Evolutionary conservation across 2,888 invertebrate species (phyloP).

Genomic region (Criorhina ranunculi): DNA sequence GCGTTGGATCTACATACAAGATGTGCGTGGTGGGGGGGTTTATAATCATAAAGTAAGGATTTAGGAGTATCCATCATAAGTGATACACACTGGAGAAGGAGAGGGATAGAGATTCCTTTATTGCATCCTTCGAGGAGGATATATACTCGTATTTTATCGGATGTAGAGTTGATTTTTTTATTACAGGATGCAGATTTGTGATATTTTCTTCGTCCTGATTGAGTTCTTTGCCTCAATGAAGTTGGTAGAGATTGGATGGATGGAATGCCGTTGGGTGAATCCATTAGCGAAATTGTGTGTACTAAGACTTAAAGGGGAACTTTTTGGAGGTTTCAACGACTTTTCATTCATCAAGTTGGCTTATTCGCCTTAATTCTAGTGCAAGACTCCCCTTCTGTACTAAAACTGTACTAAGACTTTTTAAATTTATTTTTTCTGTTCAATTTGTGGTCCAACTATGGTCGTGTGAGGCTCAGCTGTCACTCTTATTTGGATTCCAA

Average conservation of each 20-base stretch:
- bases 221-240: background rate
- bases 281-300: background rate
- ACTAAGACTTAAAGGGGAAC: background rate
- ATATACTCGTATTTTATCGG: background rate
- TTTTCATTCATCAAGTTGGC: no score
- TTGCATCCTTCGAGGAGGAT: background rate
- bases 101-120: background rate
- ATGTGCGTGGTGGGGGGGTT: background rate
- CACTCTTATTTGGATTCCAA: no score
- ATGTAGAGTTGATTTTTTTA: background rate
- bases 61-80: conserved; percentile 7
- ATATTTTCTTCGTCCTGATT: conserved; percentile 9
- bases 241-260: background rate
- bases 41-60: conserved; percentile 20
- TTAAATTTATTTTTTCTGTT: no score
- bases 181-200: conserved; percentile 16
- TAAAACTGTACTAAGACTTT: no score
- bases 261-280: background rate
- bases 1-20: background rate
- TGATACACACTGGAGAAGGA: background rate
- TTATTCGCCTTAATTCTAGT: no score
- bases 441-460: no score
- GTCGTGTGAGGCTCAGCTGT: no score
- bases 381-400: no score
- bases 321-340: no score